Evolutionary conservation across 2,888 invertebrate genomes (phyloP), one percentile per base, ranked within the genome.

Genomic region (Athetis lepigone): DNA sequence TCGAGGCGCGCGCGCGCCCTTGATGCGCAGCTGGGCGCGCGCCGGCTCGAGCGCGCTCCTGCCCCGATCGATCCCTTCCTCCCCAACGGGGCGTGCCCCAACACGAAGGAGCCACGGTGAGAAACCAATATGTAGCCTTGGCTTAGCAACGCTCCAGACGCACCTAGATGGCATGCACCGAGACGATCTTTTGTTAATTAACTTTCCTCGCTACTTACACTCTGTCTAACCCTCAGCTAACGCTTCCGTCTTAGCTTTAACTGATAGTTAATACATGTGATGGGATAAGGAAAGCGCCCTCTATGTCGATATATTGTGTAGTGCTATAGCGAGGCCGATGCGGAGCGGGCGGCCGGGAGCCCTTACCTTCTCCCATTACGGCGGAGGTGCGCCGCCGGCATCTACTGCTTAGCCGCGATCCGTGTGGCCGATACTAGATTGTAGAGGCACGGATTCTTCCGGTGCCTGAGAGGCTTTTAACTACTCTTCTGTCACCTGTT

Each of bases 211-310:
- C 92, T 85, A 92, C 92, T 95, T 77, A 94, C 88, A 52, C 75
- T 86, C 84, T 87, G 78, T 88, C 88, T 95, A 94, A 95, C 90
- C 79, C 77, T 80, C 79, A 84, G 85, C 88, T 94, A 95, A 94
- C 86, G 95, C 95, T 95, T 95, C 81, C 85, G 83, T 88, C 90
- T 91, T 85, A 90, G 92, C 92, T 90, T 89, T 92, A 91, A 94
- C 92, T 80, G 81, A 82, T 88, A 90, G 89, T 88, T 84, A 82
- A 87, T 90, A 84, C 83, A 91, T 93, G 96, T 96, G 95, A 96
- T 96, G 96, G 96, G 96, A 96, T 96, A 96, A 96, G 96, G 96
- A 96, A 96, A 96, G 96, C 96, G 96, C 96, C 96, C 96, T 96
- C 96, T 90, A 88, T 90, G 88, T 92, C 87, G 85, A 88, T 88